Evolutionary conservation across 2,797 vertebrate genomes (phyloP).

Genomic region (Acridotheres tristis): DNA sequence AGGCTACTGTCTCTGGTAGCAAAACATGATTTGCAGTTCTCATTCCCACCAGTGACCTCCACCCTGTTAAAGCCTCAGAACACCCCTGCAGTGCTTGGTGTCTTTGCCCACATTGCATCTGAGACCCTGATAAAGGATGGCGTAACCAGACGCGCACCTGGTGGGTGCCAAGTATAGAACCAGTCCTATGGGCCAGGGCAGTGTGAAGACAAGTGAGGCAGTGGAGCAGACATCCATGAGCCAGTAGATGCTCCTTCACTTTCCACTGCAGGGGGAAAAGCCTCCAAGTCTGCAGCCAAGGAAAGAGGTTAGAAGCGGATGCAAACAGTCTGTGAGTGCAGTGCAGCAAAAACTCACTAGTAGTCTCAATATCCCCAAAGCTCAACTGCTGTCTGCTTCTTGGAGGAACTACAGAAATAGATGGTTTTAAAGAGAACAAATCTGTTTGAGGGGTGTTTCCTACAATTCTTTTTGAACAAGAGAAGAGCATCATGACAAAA

Average conservation of each 20-base stretch:
- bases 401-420: not conserved
- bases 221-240: not conserved
- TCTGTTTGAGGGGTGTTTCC: not conserved
- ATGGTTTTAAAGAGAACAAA: not conserved
- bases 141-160: fast-evolving
- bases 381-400: not conserved
- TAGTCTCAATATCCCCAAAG: not conserved
- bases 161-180: not conserved
- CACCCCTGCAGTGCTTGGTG: not conserved
- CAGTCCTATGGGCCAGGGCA: fast-evolving
- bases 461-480: not conserved
- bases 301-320: not conserved
- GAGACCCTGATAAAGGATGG: not conserved
- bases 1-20: not conserved
- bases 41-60: not conserved
- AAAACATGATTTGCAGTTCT: not conserved
- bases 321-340: not conserved
- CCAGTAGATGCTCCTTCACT: not conserved
- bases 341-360: not conserved
- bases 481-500: not conserved
- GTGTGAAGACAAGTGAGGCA: fast-evolving
- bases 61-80: not conserved
- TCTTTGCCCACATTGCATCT: fast-evolving
- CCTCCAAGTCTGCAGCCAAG: not conserved
- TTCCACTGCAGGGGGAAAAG: not conserved